Percentiles rank a stretch among this genome's conserved stretches.
phyloP scores from a whole-genome alignment of 1,140 invertebrate genomes.

The Achroia grisella region DNA sequence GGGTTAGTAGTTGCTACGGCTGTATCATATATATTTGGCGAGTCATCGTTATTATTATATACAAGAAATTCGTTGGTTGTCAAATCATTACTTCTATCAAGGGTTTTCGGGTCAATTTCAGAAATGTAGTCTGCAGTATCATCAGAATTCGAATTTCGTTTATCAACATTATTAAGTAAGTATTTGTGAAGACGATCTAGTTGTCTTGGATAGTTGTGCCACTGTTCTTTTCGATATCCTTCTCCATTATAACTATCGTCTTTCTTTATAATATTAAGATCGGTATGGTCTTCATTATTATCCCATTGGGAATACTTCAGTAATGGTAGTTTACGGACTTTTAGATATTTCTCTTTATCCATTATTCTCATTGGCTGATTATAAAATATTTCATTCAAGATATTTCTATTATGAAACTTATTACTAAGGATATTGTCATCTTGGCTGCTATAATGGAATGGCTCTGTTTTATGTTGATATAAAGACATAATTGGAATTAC shows the following conservation, averaged over 20 bases:
- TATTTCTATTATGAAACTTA: slow-evolving; percentile 31
- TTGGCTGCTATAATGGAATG: slow-evolving; percentile 27
- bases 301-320: slow-evolving; percentile 18
- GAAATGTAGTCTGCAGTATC: slow-evolving; percentile 14
- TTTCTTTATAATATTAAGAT: slow-evolving; percentile 25
- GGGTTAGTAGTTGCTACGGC: slow-evolving; percentile 32
- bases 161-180: slow-evolving; percentile 22
- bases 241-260: slow-evolving; percentile 39
- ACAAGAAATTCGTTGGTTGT: slow-evolving; percentile 26
- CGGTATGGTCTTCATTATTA: slow-evolving; percentile 24
- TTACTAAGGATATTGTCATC: slow-evolving; percentile 50
- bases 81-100: slow-evolving; percentile 14
- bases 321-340: slow-evolving; percentile 22
- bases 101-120: slow-evolving; percentile 5
- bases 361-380: slow-evolving; percentile 29
- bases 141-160: slow-evolving; percentile 19
- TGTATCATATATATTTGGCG: slow-evolving; percentile 21
- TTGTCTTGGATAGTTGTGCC: slow-evolving; percentile 60
- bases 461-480: slow-evolving; percentile 35
- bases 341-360: slow-evolving; percentile 11
- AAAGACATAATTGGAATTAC: slow-evolving; percentile 50
- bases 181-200: slow-evolving; percentile 53
- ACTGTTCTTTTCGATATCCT: slow-evolving; percentile 54
- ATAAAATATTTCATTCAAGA: slow-evolving; percentile 40
- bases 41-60: slow-evolving; percentile 14